These are phyloP conservation scores for Campoletis sonorensis DNA, from an alignment of 1,140 invertebrate species.

Conservation along the genomic window DNA sequence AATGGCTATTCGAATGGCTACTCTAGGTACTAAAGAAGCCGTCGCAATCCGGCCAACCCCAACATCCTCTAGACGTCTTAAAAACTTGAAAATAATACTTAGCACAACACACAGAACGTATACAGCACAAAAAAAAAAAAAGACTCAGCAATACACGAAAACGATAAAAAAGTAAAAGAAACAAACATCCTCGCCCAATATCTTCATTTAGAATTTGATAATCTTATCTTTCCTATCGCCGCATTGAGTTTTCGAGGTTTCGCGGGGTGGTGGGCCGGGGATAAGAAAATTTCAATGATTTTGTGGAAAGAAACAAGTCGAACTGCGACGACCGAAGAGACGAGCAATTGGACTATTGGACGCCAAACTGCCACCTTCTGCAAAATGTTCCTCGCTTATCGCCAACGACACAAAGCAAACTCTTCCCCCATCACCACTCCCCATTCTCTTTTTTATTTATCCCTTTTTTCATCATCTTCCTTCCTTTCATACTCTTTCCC, in stretches of 20 bases:
- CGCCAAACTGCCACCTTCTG: background rate
- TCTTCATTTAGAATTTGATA: slow-evolving; percentile 31
- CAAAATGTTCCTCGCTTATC: slow-evolving; percentile 33
- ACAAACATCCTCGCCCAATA: slow-evolving; percentile 26
- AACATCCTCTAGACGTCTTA: slow-evolving; percentile 55
- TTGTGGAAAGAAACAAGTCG: background rate
- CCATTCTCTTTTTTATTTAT: slow-evolving; percentile 35
- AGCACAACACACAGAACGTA: slow-evolving; percentile 5
- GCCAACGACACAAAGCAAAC: background rate
- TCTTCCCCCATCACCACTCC: background rate
- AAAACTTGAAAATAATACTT: background rate
- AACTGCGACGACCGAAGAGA: background rate
- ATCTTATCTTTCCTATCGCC: slow-evolving; percentile 48
- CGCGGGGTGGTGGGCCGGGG: background rate
- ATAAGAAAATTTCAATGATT: background rate
- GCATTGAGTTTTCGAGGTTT: slow-evolving; percentile 7
- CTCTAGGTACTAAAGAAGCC: slow-evolving; percentile 76
- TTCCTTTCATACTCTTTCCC: slow-evolving; percentile 43
- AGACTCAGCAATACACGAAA: slow-evolving; percentile 37
- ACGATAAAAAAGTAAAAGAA: background rate
- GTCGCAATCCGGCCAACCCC: slow-evolving; percentile 59
- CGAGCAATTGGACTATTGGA: background rate
- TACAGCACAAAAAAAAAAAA: too few species aligned
- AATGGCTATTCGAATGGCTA: slow-evolving; percentile 77
- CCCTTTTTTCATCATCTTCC: slow-evolving; percentile 50